These are phyloP conservation scores for Cerastis rubricosa DNA, from an alignment of 2,888 invertebrate genomes.

Conservation along the genomic window DNA sequence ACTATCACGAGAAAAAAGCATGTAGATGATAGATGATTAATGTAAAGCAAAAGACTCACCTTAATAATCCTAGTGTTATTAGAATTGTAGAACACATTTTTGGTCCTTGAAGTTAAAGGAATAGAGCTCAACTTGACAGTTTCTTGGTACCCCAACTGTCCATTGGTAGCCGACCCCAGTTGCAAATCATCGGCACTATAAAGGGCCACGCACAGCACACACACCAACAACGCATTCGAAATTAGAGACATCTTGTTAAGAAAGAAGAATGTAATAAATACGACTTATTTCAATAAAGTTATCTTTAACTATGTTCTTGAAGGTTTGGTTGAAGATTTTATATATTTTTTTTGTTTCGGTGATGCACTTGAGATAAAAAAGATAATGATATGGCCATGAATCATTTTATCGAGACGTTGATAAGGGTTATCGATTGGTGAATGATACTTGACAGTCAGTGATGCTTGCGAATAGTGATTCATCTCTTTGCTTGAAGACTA, in stretches of 20 bases:
- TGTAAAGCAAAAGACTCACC: conserved; percentile 66
- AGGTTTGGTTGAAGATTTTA: conserved; percentile 28
- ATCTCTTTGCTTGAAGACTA: conserved; percentile 18
- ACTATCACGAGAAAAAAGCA: too few species aligned
- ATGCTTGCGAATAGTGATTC: conserved; percentile 17
- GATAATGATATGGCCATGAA: conserved; percentile 29
- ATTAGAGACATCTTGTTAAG: conserved; percentile 45
- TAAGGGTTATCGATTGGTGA: conserved; percentile 36
- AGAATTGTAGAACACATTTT: conserved; percentile 84
- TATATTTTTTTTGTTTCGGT: conserved; percentile 29
- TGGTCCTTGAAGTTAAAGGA: conserved; percentile 77
- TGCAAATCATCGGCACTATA: conserved; percentile 72
- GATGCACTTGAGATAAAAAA: conserved; percentile 49
- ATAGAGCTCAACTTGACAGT: conserved; percentile 77
- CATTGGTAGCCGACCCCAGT: conserved; percentile 76
- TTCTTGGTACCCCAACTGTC: conserved; percentile 75
- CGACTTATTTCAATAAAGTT: not conserved
- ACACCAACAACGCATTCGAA: conserved; percentile 26
- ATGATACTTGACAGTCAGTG: conserved; percentile 13
- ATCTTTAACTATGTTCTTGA: conserved; percentile 5
- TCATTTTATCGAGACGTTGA: conserved; percentile 36
- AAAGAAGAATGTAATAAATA: not conserved
- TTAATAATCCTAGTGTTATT: conserved; percentile 76
- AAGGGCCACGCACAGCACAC: conserved; percentile 49
- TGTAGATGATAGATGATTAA: too few species aligned